Conservation (phyloP, 1,140 invertebrate species). For the Sipha flava region DNA sequence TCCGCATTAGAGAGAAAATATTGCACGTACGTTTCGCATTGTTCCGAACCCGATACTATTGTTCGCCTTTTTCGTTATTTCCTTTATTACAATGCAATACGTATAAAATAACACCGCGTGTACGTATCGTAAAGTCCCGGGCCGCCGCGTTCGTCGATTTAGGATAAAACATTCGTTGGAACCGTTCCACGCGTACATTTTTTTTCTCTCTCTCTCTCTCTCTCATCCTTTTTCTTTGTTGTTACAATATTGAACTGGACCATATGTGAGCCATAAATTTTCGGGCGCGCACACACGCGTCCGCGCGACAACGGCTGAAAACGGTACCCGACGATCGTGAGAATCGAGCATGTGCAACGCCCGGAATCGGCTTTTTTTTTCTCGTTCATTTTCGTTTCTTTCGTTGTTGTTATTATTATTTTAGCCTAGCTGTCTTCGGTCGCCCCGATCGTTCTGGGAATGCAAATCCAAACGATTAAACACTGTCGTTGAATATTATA, state of each 20-base stretch:
- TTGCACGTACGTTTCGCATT: not conserved
- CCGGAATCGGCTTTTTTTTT: not conserved
- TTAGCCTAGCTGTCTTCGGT: not conserved
- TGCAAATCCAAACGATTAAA: conserved; percentile 16
- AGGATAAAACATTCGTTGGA: not conserved
- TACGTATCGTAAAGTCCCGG: not conserved
- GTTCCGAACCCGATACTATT: not conserved
- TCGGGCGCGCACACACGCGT: not conserved
- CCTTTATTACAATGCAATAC: not conserved
- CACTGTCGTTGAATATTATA: not conserved
- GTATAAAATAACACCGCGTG: not conserved
- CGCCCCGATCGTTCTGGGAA: conserved; percentile 4
- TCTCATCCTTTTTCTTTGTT: not conserved
- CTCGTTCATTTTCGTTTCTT: not conserved
- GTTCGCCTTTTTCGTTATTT: conserved; percentile 3
- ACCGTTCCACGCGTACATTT: conserved; percentile 2
- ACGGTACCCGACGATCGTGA: not conserved
- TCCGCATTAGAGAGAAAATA: not conserved
- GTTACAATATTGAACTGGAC: not conserved
- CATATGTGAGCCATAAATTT: conserved; percentile 23
- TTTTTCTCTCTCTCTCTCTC: not conserved
- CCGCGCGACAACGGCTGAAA: not conserved
- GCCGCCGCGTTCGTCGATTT: not conserved
- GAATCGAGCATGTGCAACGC: not conserved
- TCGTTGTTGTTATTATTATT: not conserved